Percentiles rank a stretch among this genome's conserved stretches.
phyloP scores from a whole-genome alignment of 2,113 vertebrate genomes.

The Oenanthe oenanthe region DNA sequence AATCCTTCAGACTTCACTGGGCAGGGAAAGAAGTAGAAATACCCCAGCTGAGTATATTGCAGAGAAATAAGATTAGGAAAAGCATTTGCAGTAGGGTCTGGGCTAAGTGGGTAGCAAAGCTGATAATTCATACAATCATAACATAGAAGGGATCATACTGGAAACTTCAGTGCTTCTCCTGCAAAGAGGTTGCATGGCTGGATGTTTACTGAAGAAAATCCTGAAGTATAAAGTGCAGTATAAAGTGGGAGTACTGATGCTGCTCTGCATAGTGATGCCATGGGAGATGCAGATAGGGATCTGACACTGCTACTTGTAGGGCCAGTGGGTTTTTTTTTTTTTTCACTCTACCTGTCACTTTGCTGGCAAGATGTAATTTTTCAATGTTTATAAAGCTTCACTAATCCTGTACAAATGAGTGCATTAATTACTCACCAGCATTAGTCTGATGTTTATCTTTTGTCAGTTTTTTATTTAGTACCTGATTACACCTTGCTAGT shows the following conservation, averaged over 20 bases:
- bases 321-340: background rate
- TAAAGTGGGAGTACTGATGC: background rate
- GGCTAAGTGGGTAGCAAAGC: background rate
- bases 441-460: slow-evolving; percentile 1
- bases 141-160: background rate
- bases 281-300: background rate
- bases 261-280: background rate
- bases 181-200: background rate
- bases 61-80: background rate
- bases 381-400: background rate
- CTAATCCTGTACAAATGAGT: background rate
- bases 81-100: background rate
- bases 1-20: background rate
- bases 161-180: background rate
- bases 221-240: background rate
- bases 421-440: background rate
- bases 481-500: background rate
- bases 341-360: background rate
- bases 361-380: background rate
- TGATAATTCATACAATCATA: background rate
- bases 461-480: slow-evolving; percentile 12
- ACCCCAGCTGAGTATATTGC: background rate
- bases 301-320: background rate
- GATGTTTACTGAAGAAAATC: background rate
- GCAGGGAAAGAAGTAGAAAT: background rate